Conservation (phyloP, 2,888 invertebrate species). For the Agrilus mali region DNA sequence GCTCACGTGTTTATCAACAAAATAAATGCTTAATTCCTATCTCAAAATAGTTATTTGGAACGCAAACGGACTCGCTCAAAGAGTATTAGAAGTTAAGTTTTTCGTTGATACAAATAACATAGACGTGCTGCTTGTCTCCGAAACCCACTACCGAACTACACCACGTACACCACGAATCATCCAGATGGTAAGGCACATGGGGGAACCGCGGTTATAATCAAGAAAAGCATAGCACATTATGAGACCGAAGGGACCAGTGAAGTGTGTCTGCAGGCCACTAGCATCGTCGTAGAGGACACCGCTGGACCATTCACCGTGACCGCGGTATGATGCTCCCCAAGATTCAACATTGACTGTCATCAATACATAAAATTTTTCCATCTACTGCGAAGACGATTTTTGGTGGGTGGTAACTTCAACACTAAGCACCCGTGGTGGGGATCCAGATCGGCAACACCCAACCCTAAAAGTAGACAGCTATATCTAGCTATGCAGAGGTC, state of each 20-base stretch:
- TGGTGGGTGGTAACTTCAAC: no score
- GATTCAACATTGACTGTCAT: background rate
- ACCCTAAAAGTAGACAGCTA: no score
- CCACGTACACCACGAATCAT: slow-evolving; percentile 8
- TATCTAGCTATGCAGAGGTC: no score
- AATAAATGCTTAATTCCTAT: no score
- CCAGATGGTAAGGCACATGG: slow-evolving; percentile 9
- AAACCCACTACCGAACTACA: slow-evolving; percentile 2
- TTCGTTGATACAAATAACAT: slow-evolving; percentile 1
- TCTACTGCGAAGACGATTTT: no score
- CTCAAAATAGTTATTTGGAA: no score
- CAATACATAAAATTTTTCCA: no score
- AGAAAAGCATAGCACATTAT: slow-evolving; percentile 2
- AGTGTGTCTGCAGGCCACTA: slow-evolving; percentile 4
- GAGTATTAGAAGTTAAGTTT: slow-evolving; percentile 1
- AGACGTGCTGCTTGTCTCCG: slow-evolving; percentile 3
- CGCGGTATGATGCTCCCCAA: slow-evolving; percentile 8
- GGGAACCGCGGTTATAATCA: slow-evolving; percentile 1
- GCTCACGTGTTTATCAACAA: no score
- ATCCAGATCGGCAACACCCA: no score
- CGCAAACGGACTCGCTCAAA: no score
- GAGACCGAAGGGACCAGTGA: slow-evolving; percentile 1
- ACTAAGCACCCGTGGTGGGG: no score
- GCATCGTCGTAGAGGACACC: no score
- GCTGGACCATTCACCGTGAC: slow-evolving; percentile 2